phyloP scores from a whole-genome alignment of 64 coral and sea anemone species.

The Montipora sp. region DNA sequence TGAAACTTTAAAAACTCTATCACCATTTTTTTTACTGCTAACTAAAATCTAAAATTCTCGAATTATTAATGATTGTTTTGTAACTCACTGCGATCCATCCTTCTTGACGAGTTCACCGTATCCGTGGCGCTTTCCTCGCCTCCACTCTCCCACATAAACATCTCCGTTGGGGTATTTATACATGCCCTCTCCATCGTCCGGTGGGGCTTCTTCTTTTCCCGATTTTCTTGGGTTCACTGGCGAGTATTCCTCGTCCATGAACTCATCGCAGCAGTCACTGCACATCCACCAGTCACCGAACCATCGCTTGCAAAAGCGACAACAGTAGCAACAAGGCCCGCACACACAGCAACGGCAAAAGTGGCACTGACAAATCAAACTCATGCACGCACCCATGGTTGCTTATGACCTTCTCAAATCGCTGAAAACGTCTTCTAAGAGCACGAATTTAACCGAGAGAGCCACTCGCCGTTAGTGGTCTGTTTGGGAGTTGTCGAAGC shows the following conservation, averaged over 20 bases:
- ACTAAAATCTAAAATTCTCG: not conserved
- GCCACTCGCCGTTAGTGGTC: not conserved
- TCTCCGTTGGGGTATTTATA: constrained; percentile 93
- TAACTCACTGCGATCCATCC: constrained; percentile 75
- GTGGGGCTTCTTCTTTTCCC: constrained; percentile 48
- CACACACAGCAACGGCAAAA: constrained; percentile 82
- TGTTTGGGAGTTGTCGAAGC: not conserved
- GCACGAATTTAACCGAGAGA: not conserved
- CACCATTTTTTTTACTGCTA: too few species aligned
- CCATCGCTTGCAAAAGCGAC: constrained; percentile 77
- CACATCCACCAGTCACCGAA: constrained; percentile 98
- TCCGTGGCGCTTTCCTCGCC: constrained; percentile 84
- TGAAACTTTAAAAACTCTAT: too few species aligned
- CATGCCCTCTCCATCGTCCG: constrained; percentile 90
- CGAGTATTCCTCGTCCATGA: constrained; percentile 73
- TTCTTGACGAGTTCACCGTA: constrained; percentile 84
- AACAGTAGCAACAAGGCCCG: constrained; percentile 74
- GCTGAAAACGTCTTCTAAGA: not conserved
- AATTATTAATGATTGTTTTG: not conserved
- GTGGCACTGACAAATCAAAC: constrained; percentile 83
- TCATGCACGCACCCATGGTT: constrained; percentile 84
- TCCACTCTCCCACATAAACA: constrained; percentile 93
- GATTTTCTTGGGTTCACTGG: constrained; percentile 60
- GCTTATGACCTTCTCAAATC: too few species aligned
- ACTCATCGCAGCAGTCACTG: constrained; percentile 90